Percentiles rank a stretch among this genome's conserved stretches.
Conservation (phyloP, 2,888 invertebrate genomes). For the Drosophila testacea region DNA sequence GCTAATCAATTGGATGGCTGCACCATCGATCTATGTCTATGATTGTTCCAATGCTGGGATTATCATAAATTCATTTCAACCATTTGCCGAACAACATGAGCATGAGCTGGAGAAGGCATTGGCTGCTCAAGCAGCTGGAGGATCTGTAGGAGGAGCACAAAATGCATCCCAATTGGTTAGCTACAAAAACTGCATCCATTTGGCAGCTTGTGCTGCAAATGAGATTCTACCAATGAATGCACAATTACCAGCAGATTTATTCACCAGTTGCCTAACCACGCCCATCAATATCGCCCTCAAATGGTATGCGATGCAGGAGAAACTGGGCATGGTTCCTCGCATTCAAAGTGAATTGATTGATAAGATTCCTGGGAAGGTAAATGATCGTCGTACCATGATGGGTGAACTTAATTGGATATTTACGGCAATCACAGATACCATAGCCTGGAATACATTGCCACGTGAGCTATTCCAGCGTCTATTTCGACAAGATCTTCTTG, state of each 20-base stretch:
- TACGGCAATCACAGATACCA: conserved; percentile 99
- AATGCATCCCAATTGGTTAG: conserved; percentile 82
- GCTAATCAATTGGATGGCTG: conserved; percentile 99
- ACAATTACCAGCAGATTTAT: conserved; percentile 98
- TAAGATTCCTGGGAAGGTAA: conserved; percentile 98
- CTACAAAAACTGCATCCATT: conserved; percentile 96
- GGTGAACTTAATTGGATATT: conserved; percentile 99
- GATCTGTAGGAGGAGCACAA: no score
- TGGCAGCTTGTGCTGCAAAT: conserved; percentile 97
- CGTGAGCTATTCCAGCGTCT: conserved; percentile 97
- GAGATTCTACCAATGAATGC: conserved; percentile 98
- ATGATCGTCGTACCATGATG: conserved; percentile 97
- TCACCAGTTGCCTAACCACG: conserved; percentile 99
- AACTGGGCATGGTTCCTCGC: conserved; percentile 92
- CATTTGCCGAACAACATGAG: conserved; percentile 96
- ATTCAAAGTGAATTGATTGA: conserved; percentile 95
- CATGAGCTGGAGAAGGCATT: conserved; percentile 88
- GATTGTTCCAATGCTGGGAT: conserved; percentile 99
- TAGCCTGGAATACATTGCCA: conserved; percentile 99
- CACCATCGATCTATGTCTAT: conserved; percentile 99
- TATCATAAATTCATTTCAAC: conserved; percentile 95
- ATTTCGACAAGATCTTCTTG: conserved; percentile 98
- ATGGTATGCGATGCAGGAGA: conserved; percentile 95
- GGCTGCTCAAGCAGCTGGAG: conserved; percentile 24
- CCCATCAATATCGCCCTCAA: conserved; percentile 98